Conservation (phyloP, 2,113 vertebrate genomes). For the Laticauda laticaudata region DNA sequence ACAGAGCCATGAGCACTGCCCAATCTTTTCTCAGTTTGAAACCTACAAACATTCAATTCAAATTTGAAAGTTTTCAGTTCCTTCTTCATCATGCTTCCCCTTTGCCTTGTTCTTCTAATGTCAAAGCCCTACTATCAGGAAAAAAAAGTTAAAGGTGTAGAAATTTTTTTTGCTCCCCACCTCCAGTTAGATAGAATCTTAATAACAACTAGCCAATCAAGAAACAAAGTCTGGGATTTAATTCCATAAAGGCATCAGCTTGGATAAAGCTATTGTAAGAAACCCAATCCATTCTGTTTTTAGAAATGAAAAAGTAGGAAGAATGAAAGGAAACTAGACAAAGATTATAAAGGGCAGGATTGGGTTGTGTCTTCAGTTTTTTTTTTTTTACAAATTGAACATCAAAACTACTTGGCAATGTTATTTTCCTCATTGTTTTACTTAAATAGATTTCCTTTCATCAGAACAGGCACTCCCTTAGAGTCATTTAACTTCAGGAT, state of each 20-base stretch:
- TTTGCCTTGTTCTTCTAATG: not conserved
- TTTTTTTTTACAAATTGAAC: not conserved
- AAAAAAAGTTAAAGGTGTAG: not conserved
- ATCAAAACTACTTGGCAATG: not conserved
- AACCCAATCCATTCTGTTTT: not conserved
- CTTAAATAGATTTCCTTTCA: conserved; percentile 23
- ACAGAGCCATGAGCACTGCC: not conserved
- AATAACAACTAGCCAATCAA: not conserved
- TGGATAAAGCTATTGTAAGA: not conserved
- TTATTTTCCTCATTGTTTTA: conserved; percentile 4
- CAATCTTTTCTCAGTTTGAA: not conserved
- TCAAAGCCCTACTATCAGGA: not conserved
- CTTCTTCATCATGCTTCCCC: not conserved
- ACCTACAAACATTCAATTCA: not conserved
- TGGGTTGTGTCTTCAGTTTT: not conserved
- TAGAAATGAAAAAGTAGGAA: conserved; percentile 26
- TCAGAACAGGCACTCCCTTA: not conserved
- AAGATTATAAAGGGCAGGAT: conserved; percentile 24
- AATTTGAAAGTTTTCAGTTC: not conserved
- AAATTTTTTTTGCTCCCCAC: not conserved
- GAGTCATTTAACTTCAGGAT: not conserved
- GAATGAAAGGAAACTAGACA: conserved; percentile 55
- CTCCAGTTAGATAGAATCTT: not conserved
- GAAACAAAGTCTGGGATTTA: not conserved
- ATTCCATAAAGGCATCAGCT: not conserved